Conservation (phyloP, 2,113 vertebrate genomes). For the Chaetorhynchus papuensis region DNA sequence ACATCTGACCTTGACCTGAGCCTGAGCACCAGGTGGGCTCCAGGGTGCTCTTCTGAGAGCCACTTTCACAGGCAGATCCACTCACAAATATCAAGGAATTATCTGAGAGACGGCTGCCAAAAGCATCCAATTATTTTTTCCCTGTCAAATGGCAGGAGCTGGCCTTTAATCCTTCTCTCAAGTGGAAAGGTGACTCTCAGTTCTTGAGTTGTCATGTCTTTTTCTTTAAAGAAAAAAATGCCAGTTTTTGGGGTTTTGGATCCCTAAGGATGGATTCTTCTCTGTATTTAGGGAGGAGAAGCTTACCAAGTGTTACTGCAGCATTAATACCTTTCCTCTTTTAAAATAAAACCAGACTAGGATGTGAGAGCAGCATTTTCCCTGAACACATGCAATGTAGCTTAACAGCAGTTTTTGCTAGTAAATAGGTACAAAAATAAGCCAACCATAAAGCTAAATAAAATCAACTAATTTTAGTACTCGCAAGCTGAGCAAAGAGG, state of each 20-base stretch:
- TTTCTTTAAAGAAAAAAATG: neutral
- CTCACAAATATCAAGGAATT: conserved; percentile 16
- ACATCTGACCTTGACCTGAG: neutral
- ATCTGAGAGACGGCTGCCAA: neutral
- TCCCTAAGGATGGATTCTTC: neutral
- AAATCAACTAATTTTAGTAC: conserved; percentile 36
- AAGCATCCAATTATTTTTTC: neutral
- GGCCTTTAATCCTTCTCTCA: neutral
- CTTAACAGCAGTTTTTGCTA: conserved; percentile 11
- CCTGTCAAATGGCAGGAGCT: neutral
- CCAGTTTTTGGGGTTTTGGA: neutral
- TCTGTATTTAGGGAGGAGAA: neutral
- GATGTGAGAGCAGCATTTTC: neutral
- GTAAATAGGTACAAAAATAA: conserved; percentile 15
- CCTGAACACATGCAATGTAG: neutral
- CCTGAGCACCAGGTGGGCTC: neutral
- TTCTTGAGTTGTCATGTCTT: neutral
- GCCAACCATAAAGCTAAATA: neutral
- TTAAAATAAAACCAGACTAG: neutral
- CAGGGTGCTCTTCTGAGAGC: neutral
- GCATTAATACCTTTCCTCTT: neutral
- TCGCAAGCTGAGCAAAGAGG: neutral
- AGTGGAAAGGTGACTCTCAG: neutral
- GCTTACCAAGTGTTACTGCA: neutral
- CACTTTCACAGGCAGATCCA: neutral